Percentiles rank a stretch among this genome's conserved stretches.
phyloP scores from a whole-genome alignment of 2,888 invertebrate species.

The Pyrgus malvae region DNA sequence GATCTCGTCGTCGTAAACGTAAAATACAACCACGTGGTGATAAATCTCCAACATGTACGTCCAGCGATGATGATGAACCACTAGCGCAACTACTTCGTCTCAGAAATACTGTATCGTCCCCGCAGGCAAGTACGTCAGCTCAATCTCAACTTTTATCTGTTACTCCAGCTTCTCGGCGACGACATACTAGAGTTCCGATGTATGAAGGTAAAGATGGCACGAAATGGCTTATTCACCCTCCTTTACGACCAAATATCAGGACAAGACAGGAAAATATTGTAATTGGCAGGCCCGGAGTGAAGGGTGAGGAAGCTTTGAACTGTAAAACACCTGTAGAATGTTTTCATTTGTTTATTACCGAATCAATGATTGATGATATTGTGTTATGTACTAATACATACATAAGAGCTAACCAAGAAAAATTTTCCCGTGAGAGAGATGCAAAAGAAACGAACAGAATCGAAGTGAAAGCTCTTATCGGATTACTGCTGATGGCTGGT shows the following conservation, averaged over 20 bases:
- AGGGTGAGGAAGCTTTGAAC: background rate
- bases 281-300: background rate
- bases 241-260: background rate
- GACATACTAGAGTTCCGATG: too few species aligned
- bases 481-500: conserved; percentile 29
- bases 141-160: too few species aligned
- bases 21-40: too few species aligned
- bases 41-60: too few species aligned
- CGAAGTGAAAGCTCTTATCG: conserved; percentile 17
- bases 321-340: background rate
- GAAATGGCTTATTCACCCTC: background rate
- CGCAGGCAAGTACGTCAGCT: too few species aligned
- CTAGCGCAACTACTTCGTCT: too few species aligned
- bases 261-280: background rate
- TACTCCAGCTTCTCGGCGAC: too few species aligned
- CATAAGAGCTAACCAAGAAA: background rate
- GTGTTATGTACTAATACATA: background rate
- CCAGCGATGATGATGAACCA: too few species aligned
- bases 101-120: too few species aligned
- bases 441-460: conserved; percentile 19
- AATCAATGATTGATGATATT: conserved; percentile 7
- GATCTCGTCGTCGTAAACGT: too few species aligned
- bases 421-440: background rate
- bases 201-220: background rate
- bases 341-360: conserved; percentile 14